Conservation (phyloP, 2,113 vertebrate species). For the Epinephelus lanceolatus region DNA sequence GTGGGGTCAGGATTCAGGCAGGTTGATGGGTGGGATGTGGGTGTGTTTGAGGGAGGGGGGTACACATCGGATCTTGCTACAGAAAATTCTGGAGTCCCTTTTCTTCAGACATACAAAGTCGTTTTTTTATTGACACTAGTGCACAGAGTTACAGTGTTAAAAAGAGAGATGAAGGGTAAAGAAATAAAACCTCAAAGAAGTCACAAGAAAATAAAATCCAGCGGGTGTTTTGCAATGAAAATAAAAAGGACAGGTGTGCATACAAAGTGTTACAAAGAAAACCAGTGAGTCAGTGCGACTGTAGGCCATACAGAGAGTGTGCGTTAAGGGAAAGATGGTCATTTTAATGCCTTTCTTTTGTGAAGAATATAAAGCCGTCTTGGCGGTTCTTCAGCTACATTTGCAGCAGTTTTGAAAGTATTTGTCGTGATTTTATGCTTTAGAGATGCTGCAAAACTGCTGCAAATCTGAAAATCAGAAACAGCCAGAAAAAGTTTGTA, state of each 20-base stretch:
- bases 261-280: conserved; percentile 62
- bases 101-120: conserved; percentile 84
- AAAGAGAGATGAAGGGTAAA: conserved; percentile 81
- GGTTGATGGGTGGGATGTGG: neutral
- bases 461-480: neutral
- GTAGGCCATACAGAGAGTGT: conserved; percentile 8
- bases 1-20: neutral
- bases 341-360: neutral
- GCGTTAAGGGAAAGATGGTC: conserved; percentile 1
- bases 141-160: conserved; percentile 89
- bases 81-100: conserved; percentile 87
- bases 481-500: neutral
- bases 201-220: conserved; percentile 62
- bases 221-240: conserved; percentile 52
- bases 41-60: neutral
- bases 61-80: conserved; percentile 44
- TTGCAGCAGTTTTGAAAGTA: conserved; percentile 2
- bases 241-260: conserved; percentile 75
- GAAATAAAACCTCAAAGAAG: conserved; percentile 45
- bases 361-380: neutral
- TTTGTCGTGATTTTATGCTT: conserved; percentile 5
- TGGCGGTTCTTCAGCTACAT: neutral
- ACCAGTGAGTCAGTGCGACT: conserved; percentile 38
- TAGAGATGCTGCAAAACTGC: conserved; percentile 1
- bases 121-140: conserved; percentile 94